A percentile compares a stretch with the other conserved stretches of the same genome.
Conservation (phyloP, 2,113 vertebrate genomes). For the Psettodes erumei region DNA sequence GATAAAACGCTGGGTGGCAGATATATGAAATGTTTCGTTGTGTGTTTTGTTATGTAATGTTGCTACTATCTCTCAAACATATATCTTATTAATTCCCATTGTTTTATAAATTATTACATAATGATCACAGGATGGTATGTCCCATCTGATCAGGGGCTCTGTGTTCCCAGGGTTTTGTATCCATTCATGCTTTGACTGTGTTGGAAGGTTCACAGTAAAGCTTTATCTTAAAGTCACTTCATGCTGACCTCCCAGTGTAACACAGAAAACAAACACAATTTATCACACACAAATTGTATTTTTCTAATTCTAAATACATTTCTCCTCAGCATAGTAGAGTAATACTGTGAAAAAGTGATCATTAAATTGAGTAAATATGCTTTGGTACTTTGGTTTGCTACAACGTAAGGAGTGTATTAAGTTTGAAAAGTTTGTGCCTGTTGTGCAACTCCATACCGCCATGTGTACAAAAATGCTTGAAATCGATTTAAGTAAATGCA, state of each 20-base stretch:
- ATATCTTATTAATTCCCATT: not conserved
- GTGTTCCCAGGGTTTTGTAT: not conserved
- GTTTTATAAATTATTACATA: not conserved
- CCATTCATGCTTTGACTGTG: not conserved
- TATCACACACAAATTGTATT: not conserved
- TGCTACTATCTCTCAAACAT: not conserved
- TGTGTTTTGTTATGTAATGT: no score
- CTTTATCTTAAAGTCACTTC: not conserved
- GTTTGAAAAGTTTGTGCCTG: not conserved
- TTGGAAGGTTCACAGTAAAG: not conserved
- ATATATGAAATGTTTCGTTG: not conserved
- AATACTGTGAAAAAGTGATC: not conserved
- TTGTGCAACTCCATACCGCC: not conserved
- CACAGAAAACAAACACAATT: not conserved
- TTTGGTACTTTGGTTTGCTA: not conserved
- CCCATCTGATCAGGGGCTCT: not conserved
- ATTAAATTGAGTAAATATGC: not conserved
- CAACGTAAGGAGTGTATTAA: not conserved
- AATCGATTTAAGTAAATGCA: not conserved
- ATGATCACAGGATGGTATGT: not conserved
- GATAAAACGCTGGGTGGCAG: not conserved
- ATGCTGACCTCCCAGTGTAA: not conserved
- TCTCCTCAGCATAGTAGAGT: not conserved
- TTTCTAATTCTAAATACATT: not conserved
- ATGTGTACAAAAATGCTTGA: not conserved